Evolutionary conservation across 2,113 vertebrate genomes (phyloP).

Genomic region (Corvus hawaiiensis): DNA sequence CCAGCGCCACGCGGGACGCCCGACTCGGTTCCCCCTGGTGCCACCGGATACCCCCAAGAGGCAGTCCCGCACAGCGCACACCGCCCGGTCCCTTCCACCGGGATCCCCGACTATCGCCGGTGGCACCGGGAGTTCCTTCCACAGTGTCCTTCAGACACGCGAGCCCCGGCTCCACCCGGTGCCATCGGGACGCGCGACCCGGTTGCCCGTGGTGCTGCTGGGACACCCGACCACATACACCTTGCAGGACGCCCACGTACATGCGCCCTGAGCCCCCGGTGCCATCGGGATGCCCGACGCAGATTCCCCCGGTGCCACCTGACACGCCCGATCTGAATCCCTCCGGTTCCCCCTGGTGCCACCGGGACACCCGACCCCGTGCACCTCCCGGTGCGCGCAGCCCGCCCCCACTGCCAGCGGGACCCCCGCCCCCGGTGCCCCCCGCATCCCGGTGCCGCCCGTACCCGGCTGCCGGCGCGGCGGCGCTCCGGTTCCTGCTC

Average conservation of each 20-base stretch:
- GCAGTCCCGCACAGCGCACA: rapidly evolving
- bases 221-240: neutral
- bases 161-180: neutral
- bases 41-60: too few species aligned
- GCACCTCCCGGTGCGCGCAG: neutral
- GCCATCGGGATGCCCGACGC: neutral
- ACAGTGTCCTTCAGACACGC: neutral
- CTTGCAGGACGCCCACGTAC: neutral
- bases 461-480: constrained; percentile 8
- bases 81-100: neutral
- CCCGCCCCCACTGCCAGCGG: neutral
- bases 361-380: neutral
- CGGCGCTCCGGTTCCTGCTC: neutral
- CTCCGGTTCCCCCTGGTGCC: neutral
- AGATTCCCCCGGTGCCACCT: too few species aligned
- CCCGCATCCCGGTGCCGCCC: neutral
- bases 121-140: neutral
- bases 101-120: too few species aligned
- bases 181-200: neutral
- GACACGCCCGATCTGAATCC: neutral
- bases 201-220: rapidly evolving
- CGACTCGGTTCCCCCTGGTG: neutral
- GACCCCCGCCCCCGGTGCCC: neutral
- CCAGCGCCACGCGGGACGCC: neutral
- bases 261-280: neutral